Evolutionary conservation across 2,888 invertebrate genomes (phyloP).

Genomic region (Drosophila fulvimacula): DNA sequence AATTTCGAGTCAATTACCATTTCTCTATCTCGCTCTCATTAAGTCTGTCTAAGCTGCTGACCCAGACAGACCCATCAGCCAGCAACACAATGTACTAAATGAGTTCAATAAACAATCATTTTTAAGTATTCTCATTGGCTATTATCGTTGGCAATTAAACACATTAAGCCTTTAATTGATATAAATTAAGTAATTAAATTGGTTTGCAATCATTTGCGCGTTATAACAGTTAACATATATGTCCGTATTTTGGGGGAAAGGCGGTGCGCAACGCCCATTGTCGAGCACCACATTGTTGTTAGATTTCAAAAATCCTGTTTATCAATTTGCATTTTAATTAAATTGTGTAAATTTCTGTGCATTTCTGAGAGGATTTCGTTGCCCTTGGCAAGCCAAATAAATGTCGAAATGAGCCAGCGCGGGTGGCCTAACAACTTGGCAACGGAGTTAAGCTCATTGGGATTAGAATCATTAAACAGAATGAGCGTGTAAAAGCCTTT

Average conservation of each 20-base stretch:
- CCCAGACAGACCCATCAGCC: not conserved
- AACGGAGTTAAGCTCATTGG: not conserved
- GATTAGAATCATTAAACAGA: not conserved
- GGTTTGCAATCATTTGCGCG: too few species aligned
- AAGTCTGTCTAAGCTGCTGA: not conserved
- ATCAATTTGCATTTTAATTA: slow-evolving; percentile 36
- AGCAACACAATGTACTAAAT: too few species aligned
- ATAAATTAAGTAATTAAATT: not conserved
- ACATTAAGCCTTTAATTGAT: not conserved
- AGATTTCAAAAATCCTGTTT: slow-evolving; percentile 3
- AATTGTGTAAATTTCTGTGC: slow-evolving; percentile 14
- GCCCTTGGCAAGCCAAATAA: slow-evolving; percentile 12
- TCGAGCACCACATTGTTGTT: not conserved
- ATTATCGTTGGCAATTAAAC: slow-evolving; percentile 2
- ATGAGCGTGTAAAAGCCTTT: too few species aligned
- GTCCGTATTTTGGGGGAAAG: not conserved
- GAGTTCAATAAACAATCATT: not conserved
- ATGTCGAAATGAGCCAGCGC: not conserved
- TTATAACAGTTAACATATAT: not conserved
- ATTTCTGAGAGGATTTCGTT: slow-evolving; percentile 9
- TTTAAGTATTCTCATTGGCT: not conserved
- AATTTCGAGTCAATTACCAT: slow-evolving; percentile 4
- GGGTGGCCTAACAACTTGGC: not conserved
- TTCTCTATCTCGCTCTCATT: not conserved
- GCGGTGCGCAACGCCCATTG: not conserved